These are phyloP conservation scores for Tachysurus vachellii DNA, from an alignment of 2,113 vertebrate genomes.

Conservation along the genomic window DNA sequence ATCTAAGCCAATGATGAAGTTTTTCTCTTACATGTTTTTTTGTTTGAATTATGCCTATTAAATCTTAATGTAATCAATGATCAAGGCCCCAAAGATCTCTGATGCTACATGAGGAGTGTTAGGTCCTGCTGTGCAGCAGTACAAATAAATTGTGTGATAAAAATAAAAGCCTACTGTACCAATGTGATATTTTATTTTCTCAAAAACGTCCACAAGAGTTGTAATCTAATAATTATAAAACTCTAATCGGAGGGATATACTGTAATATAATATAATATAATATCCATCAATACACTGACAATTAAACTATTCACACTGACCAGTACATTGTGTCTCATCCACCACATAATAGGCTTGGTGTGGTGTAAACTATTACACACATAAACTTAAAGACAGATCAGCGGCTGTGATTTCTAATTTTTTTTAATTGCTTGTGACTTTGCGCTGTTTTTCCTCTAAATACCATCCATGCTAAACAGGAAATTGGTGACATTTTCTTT, in stretches of 20 bases:
- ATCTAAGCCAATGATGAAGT: too few species aligned
- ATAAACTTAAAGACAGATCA: neutral
- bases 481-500: neutral
- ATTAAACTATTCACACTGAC: neutral
- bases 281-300: neutral
- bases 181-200: too few species aligned
- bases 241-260: neutral
- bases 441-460: neutral
- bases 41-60: too few species aligned
- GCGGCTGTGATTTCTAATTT: neutral
- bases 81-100: too few species aligned
- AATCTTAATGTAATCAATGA: too few species aligned
- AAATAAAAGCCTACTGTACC: too few species aligned
- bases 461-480: neutral
- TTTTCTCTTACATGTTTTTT: too few species aligned
- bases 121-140: too few species aligned
- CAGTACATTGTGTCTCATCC: neutral
- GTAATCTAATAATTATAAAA: neutral
- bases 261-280: neutral
- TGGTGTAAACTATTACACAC: neutral
- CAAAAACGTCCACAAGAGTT: neutral
- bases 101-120: too few species aligned
- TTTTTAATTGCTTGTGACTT: neutral
- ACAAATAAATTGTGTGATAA: too few species aligned
- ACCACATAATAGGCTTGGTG: neutral